phyloP scores from a whole-genome alignment of 2,797 vertebrate species.

The Crenuchus spilurus region DNA sequence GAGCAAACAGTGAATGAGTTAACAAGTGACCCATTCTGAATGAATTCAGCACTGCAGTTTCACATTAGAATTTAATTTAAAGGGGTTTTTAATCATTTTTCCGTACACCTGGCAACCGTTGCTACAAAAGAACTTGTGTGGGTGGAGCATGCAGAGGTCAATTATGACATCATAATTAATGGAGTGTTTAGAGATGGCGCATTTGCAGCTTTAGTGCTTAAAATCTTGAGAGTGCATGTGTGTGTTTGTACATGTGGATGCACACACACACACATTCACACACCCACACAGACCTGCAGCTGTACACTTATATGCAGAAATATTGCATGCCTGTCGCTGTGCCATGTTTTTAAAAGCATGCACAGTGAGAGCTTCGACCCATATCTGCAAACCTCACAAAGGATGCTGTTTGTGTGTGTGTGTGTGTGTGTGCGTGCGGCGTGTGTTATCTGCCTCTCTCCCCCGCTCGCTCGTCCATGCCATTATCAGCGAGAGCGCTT shows the following conservation, averaged over 20 bases:
- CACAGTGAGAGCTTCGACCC: not conserved
- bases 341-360: not conserved
- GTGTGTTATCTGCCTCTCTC: slow-evolving; percentile 32
- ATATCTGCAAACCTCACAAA: not conserved
- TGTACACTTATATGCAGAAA: not conserved
- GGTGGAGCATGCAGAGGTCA: not conserved
- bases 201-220: too few relatives aligned
- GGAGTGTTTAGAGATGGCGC: not conserved
- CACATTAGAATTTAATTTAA: too few relatives aligned
- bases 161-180: not conserved
- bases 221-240: not conserved
- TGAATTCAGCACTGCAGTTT: too few relatives aligned
- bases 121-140: not conserved
- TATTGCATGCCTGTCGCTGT: not conserved
- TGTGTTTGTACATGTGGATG: slow-evolving; percentile 2
- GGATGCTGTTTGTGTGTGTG: slow-evolving; percentile 13
- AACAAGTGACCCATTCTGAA: not conserved
- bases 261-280: not conserved
- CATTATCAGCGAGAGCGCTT: slow-evolving; percentile 51
- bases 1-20: too few relatives aligned
- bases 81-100: too few relatives aligned
- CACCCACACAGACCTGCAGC: not conserved
- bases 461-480: slow-evolving; percentile 27
- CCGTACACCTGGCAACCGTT: not conserved
- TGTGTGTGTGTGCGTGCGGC: slow-evolving; percentile 52